Evolutionary conservation across 2,113 vertebrate species (phyloP).

Genomic region (Leuciscus idus): DNA sequence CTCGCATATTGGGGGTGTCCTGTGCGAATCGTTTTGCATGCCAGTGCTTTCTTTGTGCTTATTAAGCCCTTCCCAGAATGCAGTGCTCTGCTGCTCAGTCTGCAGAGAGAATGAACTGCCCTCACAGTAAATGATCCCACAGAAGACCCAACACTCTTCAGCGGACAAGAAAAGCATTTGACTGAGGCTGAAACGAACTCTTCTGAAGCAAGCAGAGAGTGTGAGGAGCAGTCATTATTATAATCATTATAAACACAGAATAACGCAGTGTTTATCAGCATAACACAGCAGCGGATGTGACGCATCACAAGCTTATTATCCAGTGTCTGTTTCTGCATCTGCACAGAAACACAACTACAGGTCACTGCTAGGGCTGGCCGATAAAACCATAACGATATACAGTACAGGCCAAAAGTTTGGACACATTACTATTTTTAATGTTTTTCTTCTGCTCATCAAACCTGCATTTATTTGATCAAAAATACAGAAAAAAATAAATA

Average conservation of each 20-base stretch:
- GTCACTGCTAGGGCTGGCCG: no score
- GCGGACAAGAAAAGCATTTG: neutral
- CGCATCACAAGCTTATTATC: neutral
- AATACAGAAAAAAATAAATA: no score
- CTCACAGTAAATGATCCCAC: neutral
- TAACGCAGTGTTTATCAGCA: neutral
- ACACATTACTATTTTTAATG: no score
- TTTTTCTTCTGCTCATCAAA: no score
- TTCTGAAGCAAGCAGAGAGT: no score
- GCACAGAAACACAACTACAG: no score
- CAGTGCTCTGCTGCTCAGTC: neutral
- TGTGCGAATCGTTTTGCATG: slow-evolving; percentile 51
- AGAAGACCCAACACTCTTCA: neutral
- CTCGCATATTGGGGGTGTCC: slow-evolving; percentile 10
- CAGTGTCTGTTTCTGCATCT: neutral
- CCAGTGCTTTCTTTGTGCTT: slow-evolving; percentile 70
- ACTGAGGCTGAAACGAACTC: neutral
- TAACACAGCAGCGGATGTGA: neutral
- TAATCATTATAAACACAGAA: neutral
- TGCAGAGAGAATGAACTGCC: neutral
- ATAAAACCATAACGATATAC: no score
- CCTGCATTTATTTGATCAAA: no score
- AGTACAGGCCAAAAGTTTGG: no score
- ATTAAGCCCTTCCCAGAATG: slow-evolving; percentile 59
- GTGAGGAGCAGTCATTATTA: neutral